Base-by-base conservation (phyloP, 2,888 invertebrate genomes). In the Nesidiocoris tenuis region DNA sequence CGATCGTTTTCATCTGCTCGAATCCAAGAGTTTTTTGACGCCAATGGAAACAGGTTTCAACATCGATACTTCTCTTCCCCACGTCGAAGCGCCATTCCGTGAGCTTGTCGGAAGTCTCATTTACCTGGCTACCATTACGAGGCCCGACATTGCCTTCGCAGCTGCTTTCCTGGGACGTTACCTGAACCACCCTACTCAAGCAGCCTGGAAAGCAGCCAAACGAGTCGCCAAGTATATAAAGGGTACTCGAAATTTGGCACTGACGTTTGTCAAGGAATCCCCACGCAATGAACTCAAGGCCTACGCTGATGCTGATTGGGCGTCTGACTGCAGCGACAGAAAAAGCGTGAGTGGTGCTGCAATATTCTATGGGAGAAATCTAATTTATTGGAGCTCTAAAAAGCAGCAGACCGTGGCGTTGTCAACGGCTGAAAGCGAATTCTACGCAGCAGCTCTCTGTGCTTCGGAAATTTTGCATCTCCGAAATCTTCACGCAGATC, bases 151-250 rank as follows among this genome's bases (percentile, higher is more conserved):
- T 12, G 19, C 66, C n/a, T 77, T 63, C 57, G 68, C 64, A 21
- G 72, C 22, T 1, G 7, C 61, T n/a, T 55, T 71, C 17, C 66
- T 77, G 18, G 63, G 77, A 12, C 1, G 72, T 65, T 77, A 67
- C 61, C 67, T 76, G 16, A 71, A 78, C 21, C 77, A 77, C 56
- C 77, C 77, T 17, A 77, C 61, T 2, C 9, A 18, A 17, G n/a
- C n/a, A n/a, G n/a, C 55, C 9, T 70, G 66, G 76, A 70, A 75
- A 23, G 70, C 68, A 24, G 70, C 77, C 19, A 78, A 78, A 68
- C 21, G 70, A n/a, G 61, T 74, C 12, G 19, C 22, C 1, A 22
- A 2, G 5, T 24, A 65, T n/a, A 23, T 65, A 7, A 12, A n/a
- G 5, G 2, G 2, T 3, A 24, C 65, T 2, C 22, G 5, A 16